phyloP scores from a whole-genome alignment of 2,797 vertebrate genomes.

The Ptychadena robeensis region DNA sequence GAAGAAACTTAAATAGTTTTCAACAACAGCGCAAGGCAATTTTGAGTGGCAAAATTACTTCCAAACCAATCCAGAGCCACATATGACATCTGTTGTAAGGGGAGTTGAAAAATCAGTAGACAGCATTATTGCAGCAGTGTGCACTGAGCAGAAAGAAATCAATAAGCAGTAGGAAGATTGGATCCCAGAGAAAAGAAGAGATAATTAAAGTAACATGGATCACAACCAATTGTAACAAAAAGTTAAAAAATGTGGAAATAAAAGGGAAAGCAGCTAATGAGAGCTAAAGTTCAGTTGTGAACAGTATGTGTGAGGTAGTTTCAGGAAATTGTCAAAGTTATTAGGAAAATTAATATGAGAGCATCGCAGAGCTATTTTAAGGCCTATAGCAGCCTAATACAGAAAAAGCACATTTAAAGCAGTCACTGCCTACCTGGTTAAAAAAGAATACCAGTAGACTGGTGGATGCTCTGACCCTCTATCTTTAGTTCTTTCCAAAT shows the following conservation, averaged over 20 bases:
- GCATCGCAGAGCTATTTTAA: no score
- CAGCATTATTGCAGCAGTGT: conserved; percentile 13
- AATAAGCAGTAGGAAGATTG: conserved; percentile 16
- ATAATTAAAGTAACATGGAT: conserved; percentile 27
- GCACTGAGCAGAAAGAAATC: conserved; percentile 30
- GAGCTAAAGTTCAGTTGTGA: neutral
- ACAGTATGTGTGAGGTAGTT: neutral
- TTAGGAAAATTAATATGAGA: no score
- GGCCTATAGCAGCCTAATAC: no score
- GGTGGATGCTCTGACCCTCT: no score
- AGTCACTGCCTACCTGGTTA: no score
- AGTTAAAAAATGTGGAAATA: conserved; percentile 17
- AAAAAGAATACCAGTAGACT: no score
- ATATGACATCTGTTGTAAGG: conserved; percentile 9
- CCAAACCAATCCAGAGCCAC: neutral
- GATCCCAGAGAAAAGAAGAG: conserved; percentile 15
- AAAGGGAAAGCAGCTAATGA: conserved; percentile 4
- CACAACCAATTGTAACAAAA: conserved; percentile 15
- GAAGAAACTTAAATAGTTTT: neutral
- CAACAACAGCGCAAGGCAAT: neutral
- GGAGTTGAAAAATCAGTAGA: conserved; percentile 16
- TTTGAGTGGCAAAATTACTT: neutral
- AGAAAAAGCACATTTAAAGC: no score
- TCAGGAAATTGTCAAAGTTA: no score
- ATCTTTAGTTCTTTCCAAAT: no score